Evolutionary conservation across 2,888 invertebrate genomes (phyloP).

Genomic region (Machimus atricapillus): DNA sequence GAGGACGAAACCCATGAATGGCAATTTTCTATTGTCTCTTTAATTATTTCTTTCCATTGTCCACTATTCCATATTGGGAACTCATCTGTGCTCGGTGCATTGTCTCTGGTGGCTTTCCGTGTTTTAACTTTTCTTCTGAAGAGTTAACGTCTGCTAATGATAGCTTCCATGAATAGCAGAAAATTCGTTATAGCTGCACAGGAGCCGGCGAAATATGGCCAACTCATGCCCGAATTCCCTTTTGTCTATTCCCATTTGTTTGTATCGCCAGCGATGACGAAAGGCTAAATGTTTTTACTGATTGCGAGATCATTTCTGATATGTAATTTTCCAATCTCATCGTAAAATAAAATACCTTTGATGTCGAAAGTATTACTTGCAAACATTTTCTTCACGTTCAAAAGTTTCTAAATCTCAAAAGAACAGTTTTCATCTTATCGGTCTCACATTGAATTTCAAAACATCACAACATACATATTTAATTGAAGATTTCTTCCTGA

Average conservation of each 20-base stretch:
- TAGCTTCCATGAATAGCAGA: not conserved
- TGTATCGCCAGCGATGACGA: not conserved
- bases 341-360: not conserved
- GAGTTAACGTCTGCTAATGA: slow-evolving; percentile 3
- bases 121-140: not conserved
- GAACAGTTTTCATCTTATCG: too few species aligned
- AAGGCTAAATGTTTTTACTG: not conserved
- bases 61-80: slow-evolving; percentile 5
- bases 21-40: slow-evolving; percentile 20
- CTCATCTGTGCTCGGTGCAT: not conserved
- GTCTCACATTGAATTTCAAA: too few species aligned
- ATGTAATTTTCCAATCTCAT: not conserved
- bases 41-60: slow-evolving; percentile 17
- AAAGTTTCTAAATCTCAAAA: not conserved
- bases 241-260: not conserved
- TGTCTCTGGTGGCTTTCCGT: not conserved
- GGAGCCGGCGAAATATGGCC: not conserved
- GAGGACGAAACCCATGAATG: not conserved
- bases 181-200: not conserved
- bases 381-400: not conserved
- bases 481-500: too few species aligned
- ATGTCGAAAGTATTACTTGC: not conserved
- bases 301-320: not conserved
- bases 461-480: too few species aligned
- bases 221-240: not conserved